phyloP scores from a whole-genome alignment of 2,888 invertebrate genomes.

The Lucinisca nassula region DNA sequence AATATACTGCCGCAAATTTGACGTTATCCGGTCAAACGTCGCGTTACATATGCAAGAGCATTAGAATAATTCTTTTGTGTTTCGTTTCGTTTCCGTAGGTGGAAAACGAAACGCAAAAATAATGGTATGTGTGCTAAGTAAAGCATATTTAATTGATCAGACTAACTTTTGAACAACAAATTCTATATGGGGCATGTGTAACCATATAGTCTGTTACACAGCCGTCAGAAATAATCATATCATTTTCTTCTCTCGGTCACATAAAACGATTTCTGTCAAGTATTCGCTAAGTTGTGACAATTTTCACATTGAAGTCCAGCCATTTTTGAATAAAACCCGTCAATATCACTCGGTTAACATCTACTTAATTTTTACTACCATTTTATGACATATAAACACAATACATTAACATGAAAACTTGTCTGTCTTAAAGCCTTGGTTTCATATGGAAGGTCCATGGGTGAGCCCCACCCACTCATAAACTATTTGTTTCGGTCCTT shows the following conservation, averaged over 20 bases:
- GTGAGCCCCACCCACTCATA: slow-evolving; percentile 55
- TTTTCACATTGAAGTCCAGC: slow-evolving; percentile 12
- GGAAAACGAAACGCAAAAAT: no score
- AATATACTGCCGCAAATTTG: no score
- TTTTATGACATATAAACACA: slow-evolving; percentile 55
- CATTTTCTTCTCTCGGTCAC: not conserved
- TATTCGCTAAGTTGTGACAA: not conserved
- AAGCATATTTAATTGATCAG: no score
- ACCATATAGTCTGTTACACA: not conserved
- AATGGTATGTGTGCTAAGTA: no score
- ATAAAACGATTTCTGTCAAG: not conserved
- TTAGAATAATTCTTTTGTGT: no score
- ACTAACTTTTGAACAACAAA: no score
- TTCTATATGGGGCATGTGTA: no score
- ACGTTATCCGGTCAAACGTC: no score
- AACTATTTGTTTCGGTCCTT: slow-evolving; percentile 41
- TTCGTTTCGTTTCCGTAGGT: no score
- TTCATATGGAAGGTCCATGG: slow-evolving; percentile 25
- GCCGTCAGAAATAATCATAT: not conserved
- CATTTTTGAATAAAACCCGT: not conserved
- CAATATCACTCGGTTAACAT: not conserved
- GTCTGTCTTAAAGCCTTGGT: slow-evolving; percentile 45
- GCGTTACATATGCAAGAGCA: no score
- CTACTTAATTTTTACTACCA: slow-evolving; percentile 17
- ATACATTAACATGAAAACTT: slow-evolving; percentile 45